Evolutionary conservation across 2,113 vertebrate genomes (phyloP), one percentile per base, ranked within the genome.

Genomic region (Sorex araneus): DNA sequence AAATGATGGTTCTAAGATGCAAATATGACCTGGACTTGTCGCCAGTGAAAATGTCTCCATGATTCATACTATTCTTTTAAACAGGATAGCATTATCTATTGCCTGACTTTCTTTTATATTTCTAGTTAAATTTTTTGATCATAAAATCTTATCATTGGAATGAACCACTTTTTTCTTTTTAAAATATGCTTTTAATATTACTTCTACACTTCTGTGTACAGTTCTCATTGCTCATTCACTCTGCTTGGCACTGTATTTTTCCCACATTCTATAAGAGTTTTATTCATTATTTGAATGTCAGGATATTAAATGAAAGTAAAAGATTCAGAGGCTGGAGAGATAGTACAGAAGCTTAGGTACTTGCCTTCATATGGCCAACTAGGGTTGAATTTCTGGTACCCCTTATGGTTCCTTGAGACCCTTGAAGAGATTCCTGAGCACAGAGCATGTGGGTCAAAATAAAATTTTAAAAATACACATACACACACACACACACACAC

Each of bases 1-100:
- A 78, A 92, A 81, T 69, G 60, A 71, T 60, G 23, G 28, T 60
- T 95, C 54, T 79, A 86, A 92, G 91, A 89, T 81, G 27, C 63
- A 87, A 81, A 84, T 89, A 74, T 57, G 18, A 54, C 70, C 40
- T 87, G 3, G n/a, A 18, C 6, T 4, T 57, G 3, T 82, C 6
- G 5, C 23, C 70, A 66, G 2, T 60, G 89, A 78, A 47, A 78
- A 66, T 81, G 12, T 60, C 32, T 82, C 9, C 27, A 5, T 86
- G 34, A 86, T 64, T 88, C 36, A 57, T 36, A 83, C 16, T 25
- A 32, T 88, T 79, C 25, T 27, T 84, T 88, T 80, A 45, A 64
- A 76, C n/a, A 71, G 19, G 10, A 2, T 73, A n/a, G 63, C 76
- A 25, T 23, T 75, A 16, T 82, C 77, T 81, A 71, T 82, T 78